Evolutionary conservation across 2,797 vertebrate species (phyloP), one percentile per base, ranked within the genome.

Genomic region (Pangasius sanitwongsei): DNA sequence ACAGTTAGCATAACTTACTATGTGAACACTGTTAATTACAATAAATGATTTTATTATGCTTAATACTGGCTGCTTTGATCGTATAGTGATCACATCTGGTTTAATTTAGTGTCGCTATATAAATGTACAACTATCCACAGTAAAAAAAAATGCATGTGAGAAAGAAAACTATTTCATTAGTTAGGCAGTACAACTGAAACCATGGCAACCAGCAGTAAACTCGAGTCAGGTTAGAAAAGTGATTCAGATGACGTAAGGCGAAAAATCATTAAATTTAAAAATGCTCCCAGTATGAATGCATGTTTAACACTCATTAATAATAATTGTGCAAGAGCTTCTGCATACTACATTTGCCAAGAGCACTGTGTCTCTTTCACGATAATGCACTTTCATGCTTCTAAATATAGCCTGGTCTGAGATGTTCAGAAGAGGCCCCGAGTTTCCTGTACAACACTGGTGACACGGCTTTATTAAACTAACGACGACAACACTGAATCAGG

Each of bases 401-500:
- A 90, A 91, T 90, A 90, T 72, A 90, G 89, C 86, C 72, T 37
- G 59, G 61, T 90, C 85, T 87, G 78, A 57, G 85, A 90, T 80
- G 86, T 50, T 91, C 87, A 72, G 85, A 59, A 78, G 15, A 87
- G 85, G 83, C 74, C 87, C 75, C 67, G 92, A 85, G 91, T 94
- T 90, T 87, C 67, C 91, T 80, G 89, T 87, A 31, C 34, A 92
- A 89, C 90, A 85, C 78, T 87, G 89, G 91, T 91, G 91, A 93
- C 90, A 91, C 89, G 90, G 93, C 91, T 87, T 89, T 84, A 94
- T 95, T 92, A 93, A 93, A 93, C 92, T 90, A 86, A 67, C 2
- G 50, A 87, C 61, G 59, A 87, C 69, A 57, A 88, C 48, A 80
- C n/a, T 4, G 53, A 57, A 55, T 57, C 72, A 18, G 11, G 34